Evolutionary conservation across 2,888 invertebrate genomes (phyloP), one percentile per base, ranked within the genome.

Genomic region (Venusia cambrica): DNA sequence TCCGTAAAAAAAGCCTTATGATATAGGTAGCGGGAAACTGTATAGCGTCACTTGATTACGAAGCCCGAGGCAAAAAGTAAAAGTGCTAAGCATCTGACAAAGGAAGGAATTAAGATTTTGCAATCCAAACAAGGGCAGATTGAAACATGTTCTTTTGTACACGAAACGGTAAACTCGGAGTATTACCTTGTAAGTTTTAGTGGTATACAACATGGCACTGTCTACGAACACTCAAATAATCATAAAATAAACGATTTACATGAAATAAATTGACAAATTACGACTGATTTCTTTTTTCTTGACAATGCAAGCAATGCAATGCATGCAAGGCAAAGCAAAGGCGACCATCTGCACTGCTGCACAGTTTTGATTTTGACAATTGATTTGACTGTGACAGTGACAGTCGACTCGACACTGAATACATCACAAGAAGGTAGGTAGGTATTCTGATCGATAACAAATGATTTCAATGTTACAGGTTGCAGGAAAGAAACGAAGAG

Each of bases 91-190:
- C 61, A 57, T 66, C 69, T 79, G 72, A 83, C 84, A 83, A 83
- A 83, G 81, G 83, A 83, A 83, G 81, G 76, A 83, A 76, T 68
- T 56, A 54, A 74, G 76, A 74, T 84, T 83, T 80, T 71, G 78
- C 76, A 81, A 79, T 54, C 58, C 61, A 68, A 81, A 76, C 83
- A 83, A 81, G 81, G 85, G 76, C 80, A 78, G 57, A 66, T 40
- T 58, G 72, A 69, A 77, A 78, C 76, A 73, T 73, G 75, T 68
- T 75, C 72, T 73, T 64, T 64, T 60, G 59, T 44, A 39, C 47
- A 47, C 47, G 57, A 46, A 55, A 57, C 40, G 49, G 28, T 43
- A 40, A 41, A 41, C 40, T 43, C 40, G 42, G 51, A 40, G 10
- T 46, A 66, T 48, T 72, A 69, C 71, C 64, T 60, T 55, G 38